Evolutionary conservation across 2,888 invertebrate species (phyloP), one percentile per base, ranked within the genome.

Genomic region (Synergus umbraculus): DNA sequence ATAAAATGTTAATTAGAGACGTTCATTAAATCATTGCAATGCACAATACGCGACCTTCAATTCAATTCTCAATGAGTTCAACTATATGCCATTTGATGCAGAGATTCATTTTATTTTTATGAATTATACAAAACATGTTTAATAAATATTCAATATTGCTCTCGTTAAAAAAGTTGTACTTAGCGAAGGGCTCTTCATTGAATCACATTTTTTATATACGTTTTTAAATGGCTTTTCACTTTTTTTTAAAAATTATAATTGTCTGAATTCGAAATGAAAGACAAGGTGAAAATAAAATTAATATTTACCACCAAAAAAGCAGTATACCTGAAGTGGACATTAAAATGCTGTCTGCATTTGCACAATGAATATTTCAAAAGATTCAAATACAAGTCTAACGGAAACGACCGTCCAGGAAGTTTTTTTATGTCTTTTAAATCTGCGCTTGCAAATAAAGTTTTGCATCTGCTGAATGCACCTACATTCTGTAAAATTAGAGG

Each of bases 311-410:
- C 13, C 43, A 67, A 22, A 46, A 46, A 18, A 13, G 18, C 15
- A 29, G 29, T 49, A 69, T 46, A 69, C 29, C 29, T 13, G n/a
- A 46, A 29, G 13, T 15, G 9, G 7, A 22, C 15, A 46, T 49
- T 49, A 3, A 46, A 67, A 67, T 46, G 8, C 12, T 8, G 29
- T 69, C 29, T 29, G 22, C 69, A 46, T 69, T 69, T 69, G 69
- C 29, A 49, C 69, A 69, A 49, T 69, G 29, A 69, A 69, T 69
- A 49, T 49, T 49, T 46, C 29, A 69, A 29, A 29, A 69, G 22
- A 29, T 15, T 13, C 22, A 49, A 69, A 49, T 69, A 22, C 7
- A 29, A 49, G 43, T 69, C 29, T 46, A 49, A 46, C 29, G 49
- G 49, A 9, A 18, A 67, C 18, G 13, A 67, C 67, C 49, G 49